Conservation (phyloP, 2,797 vertebrate species). For the Lagorchestes hirsutus region DNA sequence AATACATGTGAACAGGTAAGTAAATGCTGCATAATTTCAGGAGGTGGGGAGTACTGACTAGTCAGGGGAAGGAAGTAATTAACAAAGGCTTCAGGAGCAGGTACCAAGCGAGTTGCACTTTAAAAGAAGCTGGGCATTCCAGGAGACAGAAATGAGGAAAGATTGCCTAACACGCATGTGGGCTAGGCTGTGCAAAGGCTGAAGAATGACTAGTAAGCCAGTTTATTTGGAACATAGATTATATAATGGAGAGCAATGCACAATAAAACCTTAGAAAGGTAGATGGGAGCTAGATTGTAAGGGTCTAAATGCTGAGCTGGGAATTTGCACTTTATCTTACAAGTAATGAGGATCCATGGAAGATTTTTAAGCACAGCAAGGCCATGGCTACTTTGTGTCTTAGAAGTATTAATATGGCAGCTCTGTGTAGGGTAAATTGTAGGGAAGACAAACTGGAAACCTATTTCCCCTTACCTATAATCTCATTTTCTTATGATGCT, state of each 20-base stretch:
- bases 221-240: not conserved
- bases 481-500: not conserved
- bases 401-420: slow-evolving; percentile 22
- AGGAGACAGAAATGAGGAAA: not conserved
- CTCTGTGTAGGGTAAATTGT: slow-evolving; percentile 12
- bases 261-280: not conserved
- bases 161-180: not conserved
- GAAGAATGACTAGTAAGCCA: not conserved
- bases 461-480: not conserved
- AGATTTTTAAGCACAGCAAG: slow-evolving; percentile 15
- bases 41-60: not conserved
- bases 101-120: not conserved
- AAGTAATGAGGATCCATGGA: slow-evolving; percentile 10
- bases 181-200: not conserved
- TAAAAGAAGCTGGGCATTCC: not conserved
- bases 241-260: not conserved
- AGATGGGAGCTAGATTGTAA: not conserved
- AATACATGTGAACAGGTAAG: not conserved
- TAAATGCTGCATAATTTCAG: not conserved
- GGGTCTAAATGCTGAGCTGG: not conserved
- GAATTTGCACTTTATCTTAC: slow-evolving; percentile 45
- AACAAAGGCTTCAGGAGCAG: not conserved
- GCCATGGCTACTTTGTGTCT: not conserved
- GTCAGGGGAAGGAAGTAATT: not conserved
- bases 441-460: not conserved